Percentiles rank a stretch among this genome's conserved stretches.
phyloP scores from a whole-genome alignment of 1,140 invertebrate species.

The Atta texana region DNA sequence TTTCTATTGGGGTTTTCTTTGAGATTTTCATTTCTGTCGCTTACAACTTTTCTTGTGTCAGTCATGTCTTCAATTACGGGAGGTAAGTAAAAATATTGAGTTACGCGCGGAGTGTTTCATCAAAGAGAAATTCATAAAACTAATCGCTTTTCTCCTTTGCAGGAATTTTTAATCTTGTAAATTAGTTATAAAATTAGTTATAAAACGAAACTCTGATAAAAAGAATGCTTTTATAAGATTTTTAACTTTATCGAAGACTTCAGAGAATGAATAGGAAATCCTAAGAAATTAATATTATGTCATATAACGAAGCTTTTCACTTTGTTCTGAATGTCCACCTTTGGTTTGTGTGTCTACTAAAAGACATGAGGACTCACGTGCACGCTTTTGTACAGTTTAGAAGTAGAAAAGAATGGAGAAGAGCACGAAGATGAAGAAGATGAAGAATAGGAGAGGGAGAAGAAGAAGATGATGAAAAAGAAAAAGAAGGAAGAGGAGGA shows the following conservation, averaged over 20 bases:
- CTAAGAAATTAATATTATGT: not conserved
- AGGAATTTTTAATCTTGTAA: constrained; percentile 8
- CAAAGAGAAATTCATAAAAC: constrained; percentile 30
- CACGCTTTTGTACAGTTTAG: constrained; percentile 62
- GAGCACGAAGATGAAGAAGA: constrained; percentile 25
- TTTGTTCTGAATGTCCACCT: not conserved
- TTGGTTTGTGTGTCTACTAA: constrained; percentile 30
- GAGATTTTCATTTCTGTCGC: not conserved
- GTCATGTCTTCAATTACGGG: not conserved
- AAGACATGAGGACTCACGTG: constrained; percentile 25
- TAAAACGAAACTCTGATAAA: not conserved
- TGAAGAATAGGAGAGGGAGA: not conserved
- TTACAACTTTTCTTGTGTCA: constrained; percentile 11
- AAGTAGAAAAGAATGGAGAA: constrained; percentile 46
- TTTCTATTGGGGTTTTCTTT: not conserved
- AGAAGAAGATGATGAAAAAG: not conserved
- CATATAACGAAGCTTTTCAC: not conserved
- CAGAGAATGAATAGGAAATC: not conserved
- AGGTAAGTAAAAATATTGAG: constrained; percentile 16
- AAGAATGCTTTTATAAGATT: not conserved
- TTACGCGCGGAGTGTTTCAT: not conserved
- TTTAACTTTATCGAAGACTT: constrained; percentile 9
- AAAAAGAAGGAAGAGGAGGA: not conserved
- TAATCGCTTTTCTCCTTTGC: not conserved
- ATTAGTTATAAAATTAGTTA: not conserved